Evolutionary conservation across 1,140 invertebrate species (phyloP).

Genomic region (Lucilia cuprina): DNA sequence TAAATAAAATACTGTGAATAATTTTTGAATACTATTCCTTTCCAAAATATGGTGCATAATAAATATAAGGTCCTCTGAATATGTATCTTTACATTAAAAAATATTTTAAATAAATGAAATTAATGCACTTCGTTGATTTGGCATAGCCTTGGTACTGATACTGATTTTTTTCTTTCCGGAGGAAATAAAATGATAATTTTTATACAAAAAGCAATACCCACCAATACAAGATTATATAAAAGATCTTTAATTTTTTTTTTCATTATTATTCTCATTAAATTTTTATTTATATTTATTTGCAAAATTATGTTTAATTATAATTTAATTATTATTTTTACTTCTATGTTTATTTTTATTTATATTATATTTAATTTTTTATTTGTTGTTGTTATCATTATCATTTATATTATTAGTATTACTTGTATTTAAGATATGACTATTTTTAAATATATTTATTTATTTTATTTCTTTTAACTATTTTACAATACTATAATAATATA

Average conservation of each 20-base stretch:
- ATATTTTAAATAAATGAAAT: too few relatives aligned
- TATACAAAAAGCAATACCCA: too few relatives aligned
- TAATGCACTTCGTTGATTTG: too few relatives aligned
- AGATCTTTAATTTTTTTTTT: not conserved
- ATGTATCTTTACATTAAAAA: too few relatives aligned
- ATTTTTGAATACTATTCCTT: too few relatives aligned
- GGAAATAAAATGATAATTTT: too few relatives aligned
- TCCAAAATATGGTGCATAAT: too few relatives aligned
- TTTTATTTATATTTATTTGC: conserved; percentile 17
- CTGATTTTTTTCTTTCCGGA: too few relatives aligned
- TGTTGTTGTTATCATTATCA: not conserved
- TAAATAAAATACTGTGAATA: too few relatives aligned
- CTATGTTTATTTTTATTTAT: not conserved
- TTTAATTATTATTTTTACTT: not conserved
- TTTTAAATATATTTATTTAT: conserved; percentile 18
- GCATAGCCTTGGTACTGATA: too few relatives aligned
- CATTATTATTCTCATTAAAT: not conserved
- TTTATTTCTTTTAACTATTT: not conserved
- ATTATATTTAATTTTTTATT: not conserved
- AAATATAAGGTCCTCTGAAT: too few relatives aligned
- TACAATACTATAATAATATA: conserved; percentile 19
- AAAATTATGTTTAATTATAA: conserved; percentile 20
- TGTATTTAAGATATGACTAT: not conserved
- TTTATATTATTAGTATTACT: not conserved
- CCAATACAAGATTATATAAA: too few relatives aligned